Conservation (phyloP, 2,888 invertebrate species). For the Esperia sulphurella region DNA sequence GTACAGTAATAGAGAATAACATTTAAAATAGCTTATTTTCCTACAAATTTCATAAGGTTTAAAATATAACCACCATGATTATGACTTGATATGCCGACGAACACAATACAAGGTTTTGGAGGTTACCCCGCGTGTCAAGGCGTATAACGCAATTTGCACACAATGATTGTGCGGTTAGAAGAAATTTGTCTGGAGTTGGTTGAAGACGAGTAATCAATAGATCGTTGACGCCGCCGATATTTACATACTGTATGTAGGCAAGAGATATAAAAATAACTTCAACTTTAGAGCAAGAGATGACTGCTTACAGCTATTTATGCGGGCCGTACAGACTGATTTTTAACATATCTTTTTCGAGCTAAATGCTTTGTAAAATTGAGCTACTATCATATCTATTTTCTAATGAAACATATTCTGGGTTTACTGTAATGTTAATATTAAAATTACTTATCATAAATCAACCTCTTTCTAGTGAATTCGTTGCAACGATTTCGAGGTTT, state of each 20-base stretch:
- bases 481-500: not conserved
- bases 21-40: not conserved
- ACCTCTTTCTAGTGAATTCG: too few species aligned
- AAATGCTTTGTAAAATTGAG: too few species aligned
- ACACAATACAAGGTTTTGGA: slow-evolving; percentile 6
- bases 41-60: not conserved
- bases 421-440: too few species aligned
- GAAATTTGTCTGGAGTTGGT: not conserved
- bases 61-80: not conserved
- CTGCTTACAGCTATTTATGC: too few species aligned
- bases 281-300: too few species aligned
- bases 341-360: too few species aligned
- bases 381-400: too few species aligned
- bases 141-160: slow-evolving; percentile 21
- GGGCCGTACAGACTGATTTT: too few species aligned
- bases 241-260: too few species aligned
- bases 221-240: not conserved
- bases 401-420: too few species aligned
- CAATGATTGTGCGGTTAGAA: slow-evolving; percentile 16
- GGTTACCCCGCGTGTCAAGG: slow-evolving; percentile 27
- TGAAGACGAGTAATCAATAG: not conserved
- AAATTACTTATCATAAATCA: too few species aligned
- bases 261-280: too few species aligned
- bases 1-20: not conserved
- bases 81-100: not conserved